These are phyloP conservation scores for Zapornia atra DNA, from an alignment of 2,113 vertebrate genomes.

Conservation along the genomic window DNA sequence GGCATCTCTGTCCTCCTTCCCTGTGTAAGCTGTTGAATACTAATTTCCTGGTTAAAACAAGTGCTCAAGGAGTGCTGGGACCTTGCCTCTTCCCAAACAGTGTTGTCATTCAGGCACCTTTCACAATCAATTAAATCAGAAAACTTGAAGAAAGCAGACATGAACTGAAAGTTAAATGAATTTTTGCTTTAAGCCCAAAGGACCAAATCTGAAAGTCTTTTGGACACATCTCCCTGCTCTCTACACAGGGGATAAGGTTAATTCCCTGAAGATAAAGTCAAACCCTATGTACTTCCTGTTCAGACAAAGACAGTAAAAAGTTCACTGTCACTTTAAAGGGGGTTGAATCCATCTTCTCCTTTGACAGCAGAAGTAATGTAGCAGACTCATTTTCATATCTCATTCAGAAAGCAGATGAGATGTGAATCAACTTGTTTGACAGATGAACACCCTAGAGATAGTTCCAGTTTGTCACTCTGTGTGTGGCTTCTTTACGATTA, in stretches of 20 bases:
- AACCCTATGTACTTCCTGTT: background rate
- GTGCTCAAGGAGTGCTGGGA: background rate
- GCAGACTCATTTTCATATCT: constrained; percentile 50
- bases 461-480: constrained; percentile 41
- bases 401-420: constrained; percentile 62
- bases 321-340: constrained; percentile 34
- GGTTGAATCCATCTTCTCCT: constrained; percentile 6
- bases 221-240: background rate
- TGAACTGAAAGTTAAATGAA: background rate
- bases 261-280: constrained; percentile 25
- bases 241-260: background rate
- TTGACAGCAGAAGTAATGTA: constrained; percentile 50
- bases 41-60: constrained; percentile 26
- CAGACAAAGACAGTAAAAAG: constrained; percentile 1
- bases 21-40: background rate
- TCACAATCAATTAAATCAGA: background rate
- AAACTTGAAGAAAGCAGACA: background rate
- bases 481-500: constrained; percentile 29
- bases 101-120: background rate
- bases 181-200: background rate
- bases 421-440: constrained; percentile 57
- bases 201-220: constrained; percentile 11
- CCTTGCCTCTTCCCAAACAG: background rate
- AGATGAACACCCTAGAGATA: constrained; percentile 35
- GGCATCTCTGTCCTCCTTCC: background rate